Base-by-base conservation (phyloP, 2,888 invertebrate genomes). In the Aquatica leii region DNA sequence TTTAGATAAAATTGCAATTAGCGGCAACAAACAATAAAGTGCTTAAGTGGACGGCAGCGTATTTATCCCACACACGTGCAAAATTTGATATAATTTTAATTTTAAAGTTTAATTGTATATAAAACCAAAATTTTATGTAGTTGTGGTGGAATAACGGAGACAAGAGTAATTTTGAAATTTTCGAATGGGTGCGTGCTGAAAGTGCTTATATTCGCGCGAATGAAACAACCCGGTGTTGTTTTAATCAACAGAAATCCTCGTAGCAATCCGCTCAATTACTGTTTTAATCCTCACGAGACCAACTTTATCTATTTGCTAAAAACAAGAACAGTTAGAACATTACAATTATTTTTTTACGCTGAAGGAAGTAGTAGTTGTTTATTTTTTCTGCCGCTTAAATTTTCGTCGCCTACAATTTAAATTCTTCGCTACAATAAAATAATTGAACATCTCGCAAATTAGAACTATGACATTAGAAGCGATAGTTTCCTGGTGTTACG, bases 261-360 rank as follows among this genome's bases (percentile, higher is more conserved):
- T 71, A 71, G 71, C 74, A 75, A 75, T 75, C 74, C 74, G 73
- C 73, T 73, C 75, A 75, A 75, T 75, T 75, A 75, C 74, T 73
- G 72, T 71, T 74, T 71, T 70, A 71, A 73, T 69, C 71, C 75
- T 65, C 74, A 43, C 59, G 75, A 69, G 74, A 69, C 67, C 66
- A 70, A 70, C 73, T 72, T 73, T 69, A 73, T 71, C 70, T 71
- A 69, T 70, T 73, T 70, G 69, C 68, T 68, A 72, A 73, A 73
- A 70, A 69, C 73, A 71, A 70, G 69, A 66, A 66, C 63, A 63
- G 68, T 62, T 65, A 67, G 62, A 63, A 53, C 59, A 65, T 67
- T 65, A 63, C 68, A 70, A 72, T 72, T 72, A 70, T 72, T 71
- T 64, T 68, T 63, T 56, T 21, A 1, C 18, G 11, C 2, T 11